Evolutionary conservation across 2,888 invertebrate genomes (phyloP).

Genomic region (Pyrochroa serraticornis): DNA sequence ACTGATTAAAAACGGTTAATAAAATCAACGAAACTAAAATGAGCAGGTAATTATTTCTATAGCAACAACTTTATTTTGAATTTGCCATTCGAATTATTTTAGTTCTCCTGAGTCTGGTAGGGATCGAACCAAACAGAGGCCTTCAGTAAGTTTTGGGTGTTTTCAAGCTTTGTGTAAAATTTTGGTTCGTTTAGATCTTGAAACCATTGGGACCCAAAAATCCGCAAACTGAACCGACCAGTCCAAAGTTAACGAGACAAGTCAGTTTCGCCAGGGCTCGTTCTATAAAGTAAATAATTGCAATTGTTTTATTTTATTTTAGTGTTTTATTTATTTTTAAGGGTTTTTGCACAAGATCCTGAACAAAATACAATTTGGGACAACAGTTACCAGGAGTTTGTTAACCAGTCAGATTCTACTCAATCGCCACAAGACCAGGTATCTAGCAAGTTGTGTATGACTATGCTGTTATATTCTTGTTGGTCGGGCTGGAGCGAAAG

Average conservation of each 20-base stretch:
- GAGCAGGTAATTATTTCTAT: no score
- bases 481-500: no score
- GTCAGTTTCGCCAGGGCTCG: slow-evolving; percentile 51
- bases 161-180: no score
- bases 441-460: not conserved
- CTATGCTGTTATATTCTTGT: not conserved
- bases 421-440: slow-evolving; percentile 20
- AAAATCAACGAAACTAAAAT: no score
- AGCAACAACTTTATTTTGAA: no score
- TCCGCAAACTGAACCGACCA: slow-evolving; percentile 26
- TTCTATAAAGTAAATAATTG: slow-evolving; percentile 44
- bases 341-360: slow-evolving; percentile 46
- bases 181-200: slow-evolving; percentile 1
- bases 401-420: slow-evolving; percentile 38
- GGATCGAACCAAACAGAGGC: no score
- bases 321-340: slow-evolving; percentile 28
- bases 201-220: slow-evolving; percentile 39
- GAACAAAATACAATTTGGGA: slow-evolving; percentile 51
- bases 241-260: slow-evolving; percentile 35
- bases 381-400: slow-evolving; percentile 47
- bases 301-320: slow-evolving; percentile 1
- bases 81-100: no score
- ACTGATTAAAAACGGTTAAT: no score
- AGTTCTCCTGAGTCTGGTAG: no score
- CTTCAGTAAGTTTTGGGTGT: no score